A percentile compares a stretch with the other conserved stretches of the same genome.
Conservation (phyloP, 1,140 invertebrate genomes). For the Caerostris extrusa region DNA sequence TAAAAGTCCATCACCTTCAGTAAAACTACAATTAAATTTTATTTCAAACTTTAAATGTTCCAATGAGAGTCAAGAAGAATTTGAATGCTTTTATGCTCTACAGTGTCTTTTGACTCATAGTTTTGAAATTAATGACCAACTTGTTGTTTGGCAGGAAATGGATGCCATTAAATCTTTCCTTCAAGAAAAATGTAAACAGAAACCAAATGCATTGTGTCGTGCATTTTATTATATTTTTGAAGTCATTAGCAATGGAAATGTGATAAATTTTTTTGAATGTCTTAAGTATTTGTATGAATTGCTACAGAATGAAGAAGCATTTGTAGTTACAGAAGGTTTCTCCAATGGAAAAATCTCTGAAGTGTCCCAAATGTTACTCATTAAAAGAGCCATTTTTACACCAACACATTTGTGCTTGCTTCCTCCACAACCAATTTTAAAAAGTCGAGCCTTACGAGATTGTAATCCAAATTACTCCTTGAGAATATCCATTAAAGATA, state of each 20-base stretch:
- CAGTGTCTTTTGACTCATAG: slow-evolving; percentile 64
- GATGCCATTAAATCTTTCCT: slow-evolving; percentile 7
- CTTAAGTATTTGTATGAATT: slow-evolving; percentile 11
- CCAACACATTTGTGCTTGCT: slow-evolving; percentile 73
- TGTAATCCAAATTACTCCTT: slow-evolving; percentile 77
- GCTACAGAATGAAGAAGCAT: neutral
- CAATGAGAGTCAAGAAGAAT: neutral
- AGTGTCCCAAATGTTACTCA: slow-evolving; percentile 8
- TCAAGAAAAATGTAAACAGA: slow-evolving; percentile 28
- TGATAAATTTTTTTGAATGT: neutral
- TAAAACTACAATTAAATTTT: neutral
- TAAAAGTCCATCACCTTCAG: neutral
- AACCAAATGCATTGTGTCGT: neutral
- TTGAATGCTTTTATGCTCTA: slow-evolving; percentile 70
- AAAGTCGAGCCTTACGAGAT: slow-evolving; percentile 77
- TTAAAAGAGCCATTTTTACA: slow-evolving; percentile 76
- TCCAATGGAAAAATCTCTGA: neutral
- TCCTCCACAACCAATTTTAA: slow-evolving; percentile 75
- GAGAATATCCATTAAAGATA: slow-evolving; percentile 77
- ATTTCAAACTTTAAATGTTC: neutral
- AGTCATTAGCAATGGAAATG: neutral
- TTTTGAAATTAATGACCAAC: slow-evolving; percentile 58
- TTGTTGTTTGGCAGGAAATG: neutral
- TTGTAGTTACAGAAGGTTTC: neutral
- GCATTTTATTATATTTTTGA: slow-evolving; percentile 26